Evolutionary conservation across 2,113 vertebrate species (phyloP), one percentile per base, ranked within the genome.

Genomic region (Podilymbus podiceps): DNA sequence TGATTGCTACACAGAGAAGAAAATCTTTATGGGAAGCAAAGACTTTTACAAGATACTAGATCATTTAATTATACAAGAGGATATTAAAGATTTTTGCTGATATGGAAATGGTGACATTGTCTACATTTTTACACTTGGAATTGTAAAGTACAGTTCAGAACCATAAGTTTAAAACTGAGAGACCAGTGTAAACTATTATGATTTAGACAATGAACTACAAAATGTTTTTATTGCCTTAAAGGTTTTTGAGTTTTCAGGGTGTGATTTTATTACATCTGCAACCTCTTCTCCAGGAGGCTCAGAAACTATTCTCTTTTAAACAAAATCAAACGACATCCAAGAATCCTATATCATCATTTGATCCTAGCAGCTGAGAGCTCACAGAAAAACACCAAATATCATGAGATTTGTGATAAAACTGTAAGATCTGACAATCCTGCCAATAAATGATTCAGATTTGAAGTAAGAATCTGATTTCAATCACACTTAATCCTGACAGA

Each of bases 381-480:
- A 82, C 27, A 88, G 56, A 47, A 87, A 63, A 88, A 30, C 12
- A 59, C 35, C 47, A 88, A 22, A 27, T 86, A 84, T 23, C 52
- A 40, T 63, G 89, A 92, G 58, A 81, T 64, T 72, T 50, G 64
- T 87, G 64, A 90, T 55, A 72, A 67, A 94, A 85, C 21, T 67
- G 31, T 15, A 95, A 94, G 52, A 89, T 81, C 66, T 2, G 1
- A 81, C 52, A 85, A 92, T 80, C 18, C 46, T 85, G 27, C 46
- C 31, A 88, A 69, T 89, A 81, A 95, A 3, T 44, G n/a, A 87
- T 72, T 92, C 69, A 79, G 40, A 91, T 92, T 68, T 92, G 86
- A 92, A 82, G 42, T 56, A 85, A 82, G 44, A 95, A 87, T 44
- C 22, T 66, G 68, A 90, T 79, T 87, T 90, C 53, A 95, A 72